Evolutionary conservation across 2,113 vertebrate genomes (phyloP), one percentile per base, ranked within the genome.

Genomic region (Sminthopsis crassicaudata): DNA sequence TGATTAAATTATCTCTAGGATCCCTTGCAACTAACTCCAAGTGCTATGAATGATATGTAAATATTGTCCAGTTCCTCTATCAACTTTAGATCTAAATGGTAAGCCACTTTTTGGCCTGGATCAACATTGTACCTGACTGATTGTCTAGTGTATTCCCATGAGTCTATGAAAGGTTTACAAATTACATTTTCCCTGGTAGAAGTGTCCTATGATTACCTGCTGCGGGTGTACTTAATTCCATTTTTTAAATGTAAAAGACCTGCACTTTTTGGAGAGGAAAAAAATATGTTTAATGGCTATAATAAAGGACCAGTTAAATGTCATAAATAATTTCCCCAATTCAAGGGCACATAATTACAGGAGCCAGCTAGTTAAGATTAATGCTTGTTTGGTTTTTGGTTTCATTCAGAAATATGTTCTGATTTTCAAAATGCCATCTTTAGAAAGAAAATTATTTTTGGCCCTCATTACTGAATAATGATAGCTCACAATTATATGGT

Each of bases 311-410:
- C 67, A 94, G 46, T 50, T 96, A 90, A 46, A 94, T 76, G 14
- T 19, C 36, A 92, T 91, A 53, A 91, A 94, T 89, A 48, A 92
- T 89, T 94, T 92, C 57, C 36, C 36, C 91, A 89, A 89, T 94
- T 36, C 53, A 94, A 4, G 54, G 42, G 55, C 57, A 23, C 3
- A 42, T 91, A 93, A 67, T 9, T 67, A 22, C 67, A 53, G 30
- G 55, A 94, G 30, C 90, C 90, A 96, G 46, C 26, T 91, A 51
- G 25, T 95, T 95, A 94, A 94, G 53, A 36, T 95, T 89, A 96
- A 55, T 92, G 27, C 19, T 92, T 52, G 57, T 48, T 95, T 96
- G 88, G 55, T 30, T 95, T 93, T 92, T 94, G 57, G 92, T 95
- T 94, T 53, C n/a, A 94, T 91, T 97, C 76, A 94, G 53, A 94